Conservation (phyloP, 2,113 vertebrate genomes). For the Poeciliopsis occidentalis region DNA sequence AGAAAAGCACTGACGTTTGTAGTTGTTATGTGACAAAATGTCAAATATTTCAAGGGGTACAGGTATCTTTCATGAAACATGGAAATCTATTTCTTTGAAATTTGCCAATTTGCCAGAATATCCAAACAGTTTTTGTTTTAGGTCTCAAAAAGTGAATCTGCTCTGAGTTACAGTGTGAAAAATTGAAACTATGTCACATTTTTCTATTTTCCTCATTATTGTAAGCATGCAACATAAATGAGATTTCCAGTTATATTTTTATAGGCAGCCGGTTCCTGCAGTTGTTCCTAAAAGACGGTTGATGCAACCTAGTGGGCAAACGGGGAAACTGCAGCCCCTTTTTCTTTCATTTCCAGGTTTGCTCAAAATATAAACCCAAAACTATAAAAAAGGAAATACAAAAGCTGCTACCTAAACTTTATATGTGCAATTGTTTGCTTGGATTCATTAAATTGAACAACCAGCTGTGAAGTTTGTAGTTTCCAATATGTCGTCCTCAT, state of each 20-base stretch:
- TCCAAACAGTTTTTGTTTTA: background rate
- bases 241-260: background rate
- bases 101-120: background rate
- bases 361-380: background rate
- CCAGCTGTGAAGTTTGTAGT: background rate
- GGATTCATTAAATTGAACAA: background rate
- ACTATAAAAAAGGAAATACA: too few species aligned
- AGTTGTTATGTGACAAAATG: too few species aligned
- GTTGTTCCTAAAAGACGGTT: background rate
- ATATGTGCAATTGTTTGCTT: background rate
- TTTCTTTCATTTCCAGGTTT: background rate
- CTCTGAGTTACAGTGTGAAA: background rate
- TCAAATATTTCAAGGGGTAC: too few species aligned
- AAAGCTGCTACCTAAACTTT: background rate
- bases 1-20: too few species aligned
- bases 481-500: background rate
- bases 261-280: background rate
- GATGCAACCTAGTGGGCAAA: slow-evolving; percentile 24
- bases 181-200: background rate
- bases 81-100: too few species aligned
- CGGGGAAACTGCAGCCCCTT: background rate
- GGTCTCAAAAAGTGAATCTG: background rate
- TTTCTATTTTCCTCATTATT: background rate
- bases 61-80: too few species aligned
- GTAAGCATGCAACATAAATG: background rate